phyloP scores from a whole-genome alignment of 2,113 vertebrate species.

The Leptobrachium ailaonicum region DNA sequence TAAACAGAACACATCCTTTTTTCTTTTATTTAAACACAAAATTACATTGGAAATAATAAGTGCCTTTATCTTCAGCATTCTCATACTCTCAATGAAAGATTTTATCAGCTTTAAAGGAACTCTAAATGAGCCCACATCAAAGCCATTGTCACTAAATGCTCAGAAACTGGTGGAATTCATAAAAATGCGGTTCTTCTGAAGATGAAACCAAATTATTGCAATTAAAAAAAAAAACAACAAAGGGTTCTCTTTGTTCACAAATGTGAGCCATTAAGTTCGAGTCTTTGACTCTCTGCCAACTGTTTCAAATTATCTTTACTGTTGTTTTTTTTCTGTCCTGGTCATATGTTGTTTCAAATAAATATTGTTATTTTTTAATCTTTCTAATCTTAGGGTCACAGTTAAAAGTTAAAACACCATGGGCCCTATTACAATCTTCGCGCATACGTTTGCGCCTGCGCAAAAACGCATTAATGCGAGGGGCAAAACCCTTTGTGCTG shows the following conservation, averaged over 20 bases:
- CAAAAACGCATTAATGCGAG: no score
- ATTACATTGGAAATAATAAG: not conserved
- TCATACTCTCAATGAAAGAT: slow-evolving; percentile 6
- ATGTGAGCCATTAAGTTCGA: slow-evolving; percentile 34
- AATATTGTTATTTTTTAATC: slow-evolving; percentile 23
- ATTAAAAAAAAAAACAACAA: slow-evolving; percentile 29
- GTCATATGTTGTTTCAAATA: slow-evolving; percentile 42
- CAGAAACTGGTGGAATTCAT: slow-evolving; percentile 39
- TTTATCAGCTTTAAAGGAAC: slow-evolving; percentile 40
- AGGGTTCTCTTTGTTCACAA: slow-evolving; percentile 35
- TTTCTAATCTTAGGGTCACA: no score
- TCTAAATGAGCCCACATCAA: slow-evolving; percentile 39
- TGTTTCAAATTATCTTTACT: slow-evolving; percentile 44
- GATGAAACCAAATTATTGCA: slow-evolving; percentile 42
- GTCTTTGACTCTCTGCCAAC: slow-evolving; percentile 36
- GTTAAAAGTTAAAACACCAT: no score
- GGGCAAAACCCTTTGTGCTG: no score
- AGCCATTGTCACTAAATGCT: slow-evolving; percentile 35
- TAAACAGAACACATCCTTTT: not conserved
- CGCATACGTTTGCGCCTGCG: no score
- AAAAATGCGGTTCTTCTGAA: slow-evolving; percentile 41
- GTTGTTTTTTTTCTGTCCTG: slow-evolving; percentile 2
- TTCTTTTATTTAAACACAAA: not conserved
- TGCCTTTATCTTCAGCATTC: not conserved
- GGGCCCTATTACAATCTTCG: no score